Percentiles rank a stretch among this genome's conserved stretches.
Evolutionary conservation across 2,797 vertebrate species (phyloP).

Genomic region (Galago senegalensis): DNA sequence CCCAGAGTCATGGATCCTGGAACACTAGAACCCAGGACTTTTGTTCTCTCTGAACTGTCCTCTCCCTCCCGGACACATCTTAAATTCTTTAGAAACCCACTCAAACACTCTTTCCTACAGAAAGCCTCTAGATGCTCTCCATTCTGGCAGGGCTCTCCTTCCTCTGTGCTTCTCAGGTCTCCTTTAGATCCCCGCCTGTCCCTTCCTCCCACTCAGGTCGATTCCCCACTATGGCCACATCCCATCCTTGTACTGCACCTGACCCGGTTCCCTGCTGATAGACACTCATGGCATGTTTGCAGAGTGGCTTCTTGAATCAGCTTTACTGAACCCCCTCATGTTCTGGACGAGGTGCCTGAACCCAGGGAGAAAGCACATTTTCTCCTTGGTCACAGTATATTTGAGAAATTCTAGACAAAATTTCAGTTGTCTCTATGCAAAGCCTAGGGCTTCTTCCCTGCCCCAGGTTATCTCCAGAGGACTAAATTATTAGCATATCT

Average conservation of each 20-base stretch:
- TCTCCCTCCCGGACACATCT: neutral
- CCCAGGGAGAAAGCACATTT: neutral
- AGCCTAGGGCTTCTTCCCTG: neutral
- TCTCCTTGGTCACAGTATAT: neutral
- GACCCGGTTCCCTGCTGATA: neutral
- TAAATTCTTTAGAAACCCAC: neutral
- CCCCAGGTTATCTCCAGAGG: neutral
- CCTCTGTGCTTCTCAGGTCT: neutral
- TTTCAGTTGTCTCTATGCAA: neutral
- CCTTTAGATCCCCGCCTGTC: neutral
- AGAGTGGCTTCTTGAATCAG: neutral
- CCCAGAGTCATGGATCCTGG: neutral
- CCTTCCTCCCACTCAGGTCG: neutral
- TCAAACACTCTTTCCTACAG: too few relatives aligned
- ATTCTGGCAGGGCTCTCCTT: neutral
- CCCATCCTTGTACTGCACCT: neutral
- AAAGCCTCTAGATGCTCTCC: neutral
- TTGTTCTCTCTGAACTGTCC: neutral
- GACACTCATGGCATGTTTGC: neutral
- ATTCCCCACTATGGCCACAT: neutral
- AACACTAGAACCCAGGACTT: neutral
- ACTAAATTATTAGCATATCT: neutral
- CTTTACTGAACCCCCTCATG: neutral
- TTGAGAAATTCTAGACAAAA: neutral
- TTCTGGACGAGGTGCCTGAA: neutral